These are phyloP conservation scores for Penaeus chinensis DNA, from an alignment of 1,140 invertebrate species.

Conservation along the genomic window DNA sequence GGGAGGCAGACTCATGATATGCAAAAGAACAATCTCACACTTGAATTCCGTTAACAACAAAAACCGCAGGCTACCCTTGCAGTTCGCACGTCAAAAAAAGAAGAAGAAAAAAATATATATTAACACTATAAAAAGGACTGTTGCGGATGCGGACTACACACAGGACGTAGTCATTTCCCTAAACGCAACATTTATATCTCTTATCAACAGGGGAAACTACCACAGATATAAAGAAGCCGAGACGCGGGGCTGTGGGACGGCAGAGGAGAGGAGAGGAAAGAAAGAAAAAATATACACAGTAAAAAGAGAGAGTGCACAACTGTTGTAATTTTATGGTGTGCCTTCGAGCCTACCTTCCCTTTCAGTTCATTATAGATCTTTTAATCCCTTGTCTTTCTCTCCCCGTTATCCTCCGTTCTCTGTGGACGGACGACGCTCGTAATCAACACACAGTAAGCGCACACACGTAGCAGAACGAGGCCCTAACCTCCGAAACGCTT, in stretches of 20 bases:
- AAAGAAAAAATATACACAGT: neutral
- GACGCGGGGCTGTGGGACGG: neutral
- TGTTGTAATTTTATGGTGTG: no score
- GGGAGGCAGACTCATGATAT: neutral
- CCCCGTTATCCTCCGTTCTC: no score
- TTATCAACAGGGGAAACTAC: slow-evolving; percentile 7
- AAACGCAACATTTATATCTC: slow-evolving; percentile 30
- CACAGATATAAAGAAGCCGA: slow-evolving; percentile 28
- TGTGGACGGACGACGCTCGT: no score
- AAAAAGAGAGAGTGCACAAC: neutral
- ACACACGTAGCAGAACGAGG: no score
- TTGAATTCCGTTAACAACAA: neutral
- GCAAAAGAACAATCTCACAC: neutral
- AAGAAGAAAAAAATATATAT: neutral
- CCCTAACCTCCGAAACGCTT: no score
- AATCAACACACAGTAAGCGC: no score
- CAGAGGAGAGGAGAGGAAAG: neutral
- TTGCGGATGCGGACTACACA: slow-evolving; percentile 2
- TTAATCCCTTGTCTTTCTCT: no score
- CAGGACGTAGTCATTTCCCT: slow-evolving; percentile 37
- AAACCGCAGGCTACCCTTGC: slow-evolving; percentile 11
- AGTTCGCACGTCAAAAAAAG: slow-evolving; percentile 15
- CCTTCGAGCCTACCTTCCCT: neutral
- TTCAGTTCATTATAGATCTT: neutral
- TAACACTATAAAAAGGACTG: slow-evolving; percentile 18